Conservation (phyloP, 2,888 invertebrate genomes). For the Panzeria rudis region DNA sequence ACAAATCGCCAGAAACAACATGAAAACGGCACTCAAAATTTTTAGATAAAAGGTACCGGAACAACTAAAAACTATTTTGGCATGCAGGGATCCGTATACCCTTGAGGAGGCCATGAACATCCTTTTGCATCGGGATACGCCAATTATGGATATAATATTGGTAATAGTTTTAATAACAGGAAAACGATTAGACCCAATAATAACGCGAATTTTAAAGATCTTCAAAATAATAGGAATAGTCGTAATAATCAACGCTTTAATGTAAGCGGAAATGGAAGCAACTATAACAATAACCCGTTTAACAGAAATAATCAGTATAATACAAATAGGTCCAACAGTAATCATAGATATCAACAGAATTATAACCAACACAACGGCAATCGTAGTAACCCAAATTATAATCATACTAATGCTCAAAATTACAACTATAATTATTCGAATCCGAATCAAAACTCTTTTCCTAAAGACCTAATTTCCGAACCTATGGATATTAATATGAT, state of each 20-base stretch:
- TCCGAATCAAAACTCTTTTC: background rate
- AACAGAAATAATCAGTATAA: no score
- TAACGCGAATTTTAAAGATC: no score
- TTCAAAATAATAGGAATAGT: no score
- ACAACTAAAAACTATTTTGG: slow-evolving; percentile 2
- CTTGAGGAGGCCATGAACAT: slow-evolving; percentile 3
- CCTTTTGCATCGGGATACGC: slow-evolving; percentile 9
- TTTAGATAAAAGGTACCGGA: slow-evolving; percentile 3
- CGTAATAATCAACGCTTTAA: no score
- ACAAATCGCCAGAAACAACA: background rate
- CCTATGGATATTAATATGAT: slow-evolving; percentile 21
- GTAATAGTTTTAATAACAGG: background rate
- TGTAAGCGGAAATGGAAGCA: no score
- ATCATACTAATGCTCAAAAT: background rate
- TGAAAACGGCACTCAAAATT: background rate
- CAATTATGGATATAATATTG: background rate
- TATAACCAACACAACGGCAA: no score
- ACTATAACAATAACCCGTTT: no score
- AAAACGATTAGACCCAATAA: no score
- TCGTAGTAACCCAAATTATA: background rate
- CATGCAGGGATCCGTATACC: background rate
- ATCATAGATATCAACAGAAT: no score
- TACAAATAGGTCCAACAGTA: no score
- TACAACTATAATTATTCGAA: background rate
- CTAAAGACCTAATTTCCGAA: background rate